Conservation (phyloP, 1,140 invertebrate genomes). For the Scaptomyza graminum region DNA sequence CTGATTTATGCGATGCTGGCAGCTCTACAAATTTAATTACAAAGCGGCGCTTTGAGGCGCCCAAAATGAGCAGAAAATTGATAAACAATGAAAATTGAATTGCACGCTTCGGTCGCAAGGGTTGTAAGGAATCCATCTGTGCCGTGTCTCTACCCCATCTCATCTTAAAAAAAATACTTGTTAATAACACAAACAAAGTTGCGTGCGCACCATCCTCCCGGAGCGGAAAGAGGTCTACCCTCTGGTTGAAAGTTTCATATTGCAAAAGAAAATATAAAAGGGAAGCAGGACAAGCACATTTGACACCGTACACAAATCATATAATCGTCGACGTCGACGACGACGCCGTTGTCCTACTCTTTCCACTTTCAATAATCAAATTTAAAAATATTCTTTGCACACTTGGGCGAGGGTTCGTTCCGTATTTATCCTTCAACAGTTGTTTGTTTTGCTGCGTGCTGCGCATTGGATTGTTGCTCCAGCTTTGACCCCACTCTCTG, state of each 20-base stretch:
- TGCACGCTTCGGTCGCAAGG: conserved; percentile 50
- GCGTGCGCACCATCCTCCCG: conserved; percentile 57
- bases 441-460: conserved; percentile 62
- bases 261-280: conserved; percentile 34
- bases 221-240: neutral
- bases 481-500: neutral
- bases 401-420: conserved; percentile 19
- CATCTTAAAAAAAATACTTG: conserved; percentile 56
- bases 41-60: conserved; percentile 69
- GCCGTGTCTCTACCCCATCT: conserved; percentile 3
- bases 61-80: conserved; percentile 81
- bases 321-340: conserved; percentile 60
- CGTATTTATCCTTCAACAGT: conserved; percentile 18
- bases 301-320: conserved; percentile 69
- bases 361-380: conserved; percentile 68
- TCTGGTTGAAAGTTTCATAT: conserved; percentile 23
- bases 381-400: conserved; percentile 69
- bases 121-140: conserved; percentile 28
- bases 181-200: conserved; percentile 81
- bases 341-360: conserved; percentile 17
- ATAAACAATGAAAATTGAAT: conserved; percentile 83
- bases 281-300: conserved; percentile 27
- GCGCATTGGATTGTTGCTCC: conserved; percentile 45
- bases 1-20: conserved; percentile 76
- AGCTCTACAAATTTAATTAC: conserved; percentile 81